phyloP scores from a whole-genome alignment of 2,888 invertebrate genomes.

The Pemphredon lugubris region DNA sequence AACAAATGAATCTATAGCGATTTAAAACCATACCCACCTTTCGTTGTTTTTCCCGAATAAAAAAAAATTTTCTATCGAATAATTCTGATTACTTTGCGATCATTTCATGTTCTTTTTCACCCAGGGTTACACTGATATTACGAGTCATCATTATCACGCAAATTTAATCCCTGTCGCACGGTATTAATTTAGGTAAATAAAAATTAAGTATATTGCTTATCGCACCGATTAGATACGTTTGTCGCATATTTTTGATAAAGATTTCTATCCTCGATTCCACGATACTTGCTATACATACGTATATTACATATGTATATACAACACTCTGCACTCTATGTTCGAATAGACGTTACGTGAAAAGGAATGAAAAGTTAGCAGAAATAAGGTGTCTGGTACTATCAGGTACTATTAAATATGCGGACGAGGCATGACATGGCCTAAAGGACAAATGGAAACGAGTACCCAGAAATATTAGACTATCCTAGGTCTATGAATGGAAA shows the following conservation, averaged over 20 bases:
- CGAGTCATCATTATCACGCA: slow-evolving; percentile 15
- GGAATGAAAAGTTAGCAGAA: too few species aligned
- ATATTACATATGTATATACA: too few species aligned
- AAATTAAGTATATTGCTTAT: slow-evolving; percentile 12
- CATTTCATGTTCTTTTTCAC: background rate
- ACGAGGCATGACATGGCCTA: too few species aligned
- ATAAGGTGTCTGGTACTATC: too few species aligned
- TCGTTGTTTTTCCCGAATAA: slow-evolving; percentile 3
- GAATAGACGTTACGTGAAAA: too few species aligned
- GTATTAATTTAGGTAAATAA: slow-evolving; percentile 20
- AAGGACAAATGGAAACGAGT: too few species aligned
- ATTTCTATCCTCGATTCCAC: slow-evolving; percentile 3
- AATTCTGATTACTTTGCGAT: background rate
- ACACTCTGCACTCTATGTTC: too few species aligned
- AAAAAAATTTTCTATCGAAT: slow-evolving; percentile 12
- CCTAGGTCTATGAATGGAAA: too few species aligned
- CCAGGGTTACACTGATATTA: background rate
- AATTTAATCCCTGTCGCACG: background rate
- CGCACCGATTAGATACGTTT: slow-evolving; percentile 32
- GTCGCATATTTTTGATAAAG: slow-evolving; percentile 30
- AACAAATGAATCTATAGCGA: slow-evolving; percentile 20
- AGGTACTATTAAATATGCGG: too few species aligned
- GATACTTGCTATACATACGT: slow-evolving; percentile 12
- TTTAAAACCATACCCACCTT: slow-evolving; percentile 2
- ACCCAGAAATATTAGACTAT: too few species aligned